Evolutionary conservation across 2,888 invertebrate species (phyloP), one percentile per base, ranked within the genome.

Genomic region (Trachelus stipa): DNA sequence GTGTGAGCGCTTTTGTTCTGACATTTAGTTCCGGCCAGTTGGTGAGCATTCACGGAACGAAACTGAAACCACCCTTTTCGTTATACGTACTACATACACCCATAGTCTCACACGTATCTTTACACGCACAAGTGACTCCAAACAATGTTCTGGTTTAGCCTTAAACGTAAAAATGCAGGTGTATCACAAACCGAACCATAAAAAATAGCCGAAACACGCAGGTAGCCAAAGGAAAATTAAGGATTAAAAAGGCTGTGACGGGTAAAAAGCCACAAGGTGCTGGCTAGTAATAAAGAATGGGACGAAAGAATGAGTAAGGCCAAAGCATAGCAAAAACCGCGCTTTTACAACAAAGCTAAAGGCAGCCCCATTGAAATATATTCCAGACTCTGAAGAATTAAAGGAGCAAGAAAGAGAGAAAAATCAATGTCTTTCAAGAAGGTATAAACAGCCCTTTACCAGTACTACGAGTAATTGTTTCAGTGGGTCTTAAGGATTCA

Each of bases 1-100:
- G 74, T 37, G 68, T 77, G 73, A 35, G n/a, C 37, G 78, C 76
- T 79, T 81, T 82, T 82, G 81, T 81, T 69, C 83, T 77, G 79
- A 81, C 77, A 83, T 87, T 87, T 87, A 86, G 87, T 87, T 87
- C 84, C 86, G 84, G 84, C 85, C 86, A 86, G 86, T 86, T 87
- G 83, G 86, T 81, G 83, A 85, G 84, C 85, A 87, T 86, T 81
- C 83, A 83, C 77, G 82, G 80, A 87, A 87, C 85, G 81, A 15
- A 56, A 56, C 23, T 56, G 2, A 56, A 56, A 56, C 23, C 56
- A 56, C 56, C 6, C 23, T 56, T 56, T 56, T 23, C 9, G 56
- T 56, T 56, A 2, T 56, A 23, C 23, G 23, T 56, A 56, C 23
- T 23, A 56, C 56, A 2, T 23, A 56, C 1, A 56, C 9, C 23